Base-by-base conservation (phyloP, 2,797 vertebrate species). In the Apodemus agrarius region DNA sequence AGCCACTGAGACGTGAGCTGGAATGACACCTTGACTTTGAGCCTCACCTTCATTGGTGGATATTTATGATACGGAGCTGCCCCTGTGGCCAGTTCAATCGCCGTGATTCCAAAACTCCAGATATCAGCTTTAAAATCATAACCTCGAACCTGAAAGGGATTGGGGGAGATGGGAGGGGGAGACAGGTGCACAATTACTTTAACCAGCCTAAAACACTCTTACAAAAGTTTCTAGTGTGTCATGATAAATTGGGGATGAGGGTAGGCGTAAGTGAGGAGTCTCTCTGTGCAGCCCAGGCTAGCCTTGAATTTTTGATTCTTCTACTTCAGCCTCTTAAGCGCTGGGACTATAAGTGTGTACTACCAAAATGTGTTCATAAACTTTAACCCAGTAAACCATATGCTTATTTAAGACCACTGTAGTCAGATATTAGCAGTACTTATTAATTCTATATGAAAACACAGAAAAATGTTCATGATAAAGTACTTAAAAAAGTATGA, bases 111-210 rank as follows among this genome's bases (percentile, higher is more conserved):
- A 96, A 99, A 99, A 98, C 99, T 99, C 99, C 99, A 99, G 97
- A 99, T 99, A 97, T 99, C 99, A 37, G 99, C 99, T 98, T 99
- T 99, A 98, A 99, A 99, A 98, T 99, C 99, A 17, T 99, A 99
- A 87, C 99, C 99, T 92, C 99, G 99, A 83, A 99, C 99, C 99
- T 99, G 98, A 21, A 97, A 97, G 96, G 21, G 19, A 16, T 46
- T 4, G 46, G 16, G 59, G 4, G 17, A 17, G 40, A 17, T 9
- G 34, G 3, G 29, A 31, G 16, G 49, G 12, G 10, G n/a, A 85
- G 26, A 65, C 74, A 92, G 57, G 74, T 97, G 67, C 16, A 40
- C 21, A 14, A 65, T 90, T 63, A 90, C 12, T 78, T 86, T 37
- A 52, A 54, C 37, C 63, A 86, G 2, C 52, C 10, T 69, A 37